phyloP scores from a whole-genome alignment of 2,113 vertebrate species.

The Coturnix japonica region DNA sequence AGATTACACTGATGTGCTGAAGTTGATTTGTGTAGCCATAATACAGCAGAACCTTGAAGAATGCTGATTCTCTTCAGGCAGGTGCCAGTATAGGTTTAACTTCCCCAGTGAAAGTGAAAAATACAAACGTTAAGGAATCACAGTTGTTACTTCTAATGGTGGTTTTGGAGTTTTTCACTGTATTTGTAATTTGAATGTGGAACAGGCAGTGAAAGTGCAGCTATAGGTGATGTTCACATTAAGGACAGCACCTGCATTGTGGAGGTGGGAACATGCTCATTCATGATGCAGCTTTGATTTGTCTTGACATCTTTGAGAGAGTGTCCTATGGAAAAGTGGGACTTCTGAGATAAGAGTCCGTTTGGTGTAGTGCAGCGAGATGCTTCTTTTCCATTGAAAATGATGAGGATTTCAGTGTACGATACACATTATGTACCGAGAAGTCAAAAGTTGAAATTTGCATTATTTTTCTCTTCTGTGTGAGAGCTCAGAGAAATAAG shows the following conservation, averaged over 20 bases:
- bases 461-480: not conserved
- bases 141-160: not conserved
- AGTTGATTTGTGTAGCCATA: not conserved
- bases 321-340: not conserved
- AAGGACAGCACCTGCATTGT: not conserved
- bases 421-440: not conserved
- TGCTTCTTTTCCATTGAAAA: not conserved
- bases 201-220: not conserved
- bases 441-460: not conserved
- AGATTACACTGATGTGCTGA: not conserved
- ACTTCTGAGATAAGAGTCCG: not conserved
- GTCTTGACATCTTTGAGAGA: not conserved
- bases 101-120: not conserved
- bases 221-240: not conserved
- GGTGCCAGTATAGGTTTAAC: not conserved
- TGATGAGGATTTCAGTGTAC: not conserved
- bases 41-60: not conserved
- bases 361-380: not conserved
- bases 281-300: not conserved
- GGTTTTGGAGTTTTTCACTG: not conserved
- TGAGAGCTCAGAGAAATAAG: not conserved
- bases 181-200: not conserved
- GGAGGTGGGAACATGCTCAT: not conserved
- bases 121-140: not conserved
- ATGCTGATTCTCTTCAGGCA: not conserved